Base-by-base conservation (phyloP, 2,797 vertebrate genomes). In the Liparis tanakae region DNA sequence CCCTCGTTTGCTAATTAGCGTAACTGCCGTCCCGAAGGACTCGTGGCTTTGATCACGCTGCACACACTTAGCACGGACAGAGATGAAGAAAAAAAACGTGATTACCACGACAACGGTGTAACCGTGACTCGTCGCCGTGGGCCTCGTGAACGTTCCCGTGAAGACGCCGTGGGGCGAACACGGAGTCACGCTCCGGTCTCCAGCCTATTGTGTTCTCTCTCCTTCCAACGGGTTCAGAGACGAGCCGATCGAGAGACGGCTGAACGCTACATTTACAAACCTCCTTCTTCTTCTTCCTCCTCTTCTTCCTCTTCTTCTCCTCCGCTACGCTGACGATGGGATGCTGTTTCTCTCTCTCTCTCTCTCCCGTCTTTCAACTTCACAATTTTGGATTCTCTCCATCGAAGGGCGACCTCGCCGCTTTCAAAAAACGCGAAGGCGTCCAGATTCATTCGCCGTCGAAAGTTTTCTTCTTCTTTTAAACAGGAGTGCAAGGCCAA, bases 401-500 rank as follows among this genome's bases (percentile, higher is more conserved):
- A n/a, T 66, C 57, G 71, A 20, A 34, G 12, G 61, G 15, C 43
- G 53, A 63, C 78, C 76, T 84, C 51, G 41, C 53, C 54, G 65
- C 69, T 80, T 64, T 46, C 68, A 61, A 72, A 65, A 67, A 70
- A 65, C 14, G 61, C 3, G 10, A 78, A 66, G 44, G 37, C 1
- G 76, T 63, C 13, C 12, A 56, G 60, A 70, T 76, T 58, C 43
- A 53, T 13, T 36, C 36, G 15, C 22, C 53, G 25, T 57, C 53
- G 33, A 10, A 8, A 55, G 63, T 70, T 67, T 74, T 61, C 59
- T 70, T 48, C 72, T 39, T 43, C 17, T 69, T 79, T 80, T 50
- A 59, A 82, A 57, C 57, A 30, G 70, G 83, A 81, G 74, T 76
- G 55, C 79, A 88, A 87, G 88, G 83, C 71, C 76, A 10, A 18